A percentile compares a stretch with the other conserved stretches of the same genome.
Evolutionary conservation across 1,140 invertebrate genomes (phyloP).

Genomic region (Anastatus disparis): DNA sequence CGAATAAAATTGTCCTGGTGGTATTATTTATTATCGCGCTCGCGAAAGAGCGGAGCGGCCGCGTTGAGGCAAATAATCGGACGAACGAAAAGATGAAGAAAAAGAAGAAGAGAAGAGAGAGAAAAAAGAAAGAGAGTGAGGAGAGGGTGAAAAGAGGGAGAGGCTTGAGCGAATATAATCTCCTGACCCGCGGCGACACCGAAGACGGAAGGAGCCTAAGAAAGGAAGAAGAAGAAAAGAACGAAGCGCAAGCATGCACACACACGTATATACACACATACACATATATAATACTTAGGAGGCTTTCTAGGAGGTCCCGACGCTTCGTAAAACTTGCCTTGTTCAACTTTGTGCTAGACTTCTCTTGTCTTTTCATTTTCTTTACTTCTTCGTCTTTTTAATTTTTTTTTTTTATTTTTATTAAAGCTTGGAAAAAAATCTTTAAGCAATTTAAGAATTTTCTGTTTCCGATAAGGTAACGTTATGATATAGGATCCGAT

Average conservation of each 20-base stretch:
- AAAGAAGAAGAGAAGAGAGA: conserved; percentile 4
- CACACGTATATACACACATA: too few relatives aligned
- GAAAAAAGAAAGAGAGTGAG: conserved; percentile 1
- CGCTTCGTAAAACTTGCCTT: too few relatives aligned
- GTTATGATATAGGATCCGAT: too few relatives aligned
- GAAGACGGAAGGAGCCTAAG: conserved; percentile 25
- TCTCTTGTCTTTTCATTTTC: too few relatives aligned
- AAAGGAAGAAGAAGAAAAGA: conserved; percentile 5
- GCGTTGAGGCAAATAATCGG: conserved; percentile 34
- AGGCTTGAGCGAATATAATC: conserved; percentile 39
- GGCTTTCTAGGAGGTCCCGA: conserved; percentile 39
- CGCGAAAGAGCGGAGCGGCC: too few relatives aligned
- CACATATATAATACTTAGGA: too few relatives aligned
- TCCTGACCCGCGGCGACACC: conserved; percentile 38
- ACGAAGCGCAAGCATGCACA: conserved; percentile 25
- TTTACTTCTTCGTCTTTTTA: too few relatives aligned
- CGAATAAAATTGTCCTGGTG: conserved; percentile 29
- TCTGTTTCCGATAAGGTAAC: too few relatives aligned
- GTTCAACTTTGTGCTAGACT: too few relatives aligned
- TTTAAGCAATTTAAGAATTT: too few relatives aligned
- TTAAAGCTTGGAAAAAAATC: too few relatives aligned
- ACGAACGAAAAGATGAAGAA: background rate
- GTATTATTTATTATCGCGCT: conserved; percentile 39
- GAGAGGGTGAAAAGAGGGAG: conserved; percentile 5
- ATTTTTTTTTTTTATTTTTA: too few relatives aligned